Base-by-base conservation (phyloP, 2,113 vertebrate genomes). In the Melanostigma gelatinosum region DNA sequence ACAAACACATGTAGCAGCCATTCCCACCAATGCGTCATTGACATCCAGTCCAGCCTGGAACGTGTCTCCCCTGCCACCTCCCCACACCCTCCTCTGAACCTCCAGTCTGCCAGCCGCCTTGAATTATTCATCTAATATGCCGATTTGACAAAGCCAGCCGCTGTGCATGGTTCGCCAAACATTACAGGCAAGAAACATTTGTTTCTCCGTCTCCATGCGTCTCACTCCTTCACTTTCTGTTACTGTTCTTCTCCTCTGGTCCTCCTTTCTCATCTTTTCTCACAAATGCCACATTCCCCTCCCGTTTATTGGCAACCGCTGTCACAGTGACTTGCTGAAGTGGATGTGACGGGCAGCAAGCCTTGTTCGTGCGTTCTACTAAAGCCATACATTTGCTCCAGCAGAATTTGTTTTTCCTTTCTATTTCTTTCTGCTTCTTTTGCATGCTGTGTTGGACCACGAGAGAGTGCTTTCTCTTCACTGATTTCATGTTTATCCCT, bases 51-150 rank as follows among this genome's bases (percentile, higher is more conserved):
- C 57, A 80, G 72, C 70, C 72, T 55, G 72, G 57, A 84, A 74
- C 50, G 13, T 70, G 60, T 75, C 80, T 77, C 32, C 32, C 72
- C 52, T 71, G 82, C 83, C 82, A 84, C 78, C 82, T 46, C 13
- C 84, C 83, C 79, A 87, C 79, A 85, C 65, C 65, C 42, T 72
- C 74, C 75, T 87, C 74, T 69, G 78, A 91, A 72, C 81, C 76
- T 86, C 69, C 62, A 64, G 71, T 61, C 89, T 77, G 67, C 65
- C 72, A 73, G 78, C 72, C 22, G 12, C 57, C 68, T 70, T 92
- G 78, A 93, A 93, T 92, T 91, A 93, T 92, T 91, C 87, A 92
- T 93, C 78, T 87, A 72, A 89, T 85, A 77, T 89, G 80, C 75
- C 79, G 67, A 18, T 88, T 86, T 86, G 82, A 90, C 82, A 82